A percentile compares a stretch with the other conserved stretches of the same genome.
Evolutionary conservation across 2,888 invertebrate genomes (phyloP).

Genomic region (Isoperla grammatica): DNA sequence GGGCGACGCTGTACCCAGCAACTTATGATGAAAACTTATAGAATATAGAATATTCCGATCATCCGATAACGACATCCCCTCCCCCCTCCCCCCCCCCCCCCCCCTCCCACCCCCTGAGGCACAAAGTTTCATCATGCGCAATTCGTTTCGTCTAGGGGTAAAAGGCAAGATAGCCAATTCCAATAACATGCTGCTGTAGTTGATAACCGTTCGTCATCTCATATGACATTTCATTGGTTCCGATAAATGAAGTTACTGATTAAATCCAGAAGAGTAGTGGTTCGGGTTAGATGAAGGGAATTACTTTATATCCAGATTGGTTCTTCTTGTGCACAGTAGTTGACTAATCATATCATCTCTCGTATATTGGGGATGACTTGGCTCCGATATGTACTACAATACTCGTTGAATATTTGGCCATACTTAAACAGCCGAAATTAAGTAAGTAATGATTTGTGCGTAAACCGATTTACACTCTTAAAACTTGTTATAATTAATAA

Average conservation of each 20-base stretch:
- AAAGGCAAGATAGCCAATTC: conserved; percentile 5
- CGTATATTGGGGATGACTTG: too few species aligned
- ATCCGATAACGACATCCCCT: conserved; percentile 8
- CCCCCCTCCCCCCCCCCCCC: not conserved
- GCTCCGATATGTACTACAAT: too few species aligned
- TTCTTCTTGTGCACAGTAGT: too few species aligned
- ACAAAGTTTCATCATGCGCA: conserved; percentile 9
- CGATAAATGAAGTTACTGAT: not conserved
- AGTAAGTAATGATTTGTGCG: too few species aligned
- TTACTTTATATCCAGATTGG: too few species aligned
- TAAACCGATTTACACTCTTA: too few species aligned
- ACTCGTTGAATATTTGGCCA: too few species aligned
- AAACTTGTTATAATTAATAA: too few species aligned
- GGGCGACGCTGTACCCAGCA: not conserved
- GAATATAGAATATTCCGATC: conserved; percentile 17
- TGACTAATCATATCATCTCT: too few species aligned
- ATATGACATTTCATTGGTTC: not conserved
- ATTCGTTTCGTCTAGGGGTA: conserved; percentile 12
- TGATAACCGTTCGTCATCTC: not conserved
- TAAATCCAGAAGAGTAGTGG: not conserved
- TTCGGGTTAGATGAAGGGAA: too few species aligned
- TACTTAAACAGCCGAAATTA: too few species aligned
- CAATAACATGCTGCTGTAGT: conserved; percentile 1
- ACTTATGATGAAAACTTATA: conserved; percentile 11
- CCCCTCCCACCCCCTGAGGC: not conserved